A percentile compares a stretch with the other conserved stretches of the same genome.
These are phyloP conservation scores for Rhabdornis inornatus DNA, from an alignment of 2,113 vertebrate genomes.

Conservation along the genomic window DNA sequence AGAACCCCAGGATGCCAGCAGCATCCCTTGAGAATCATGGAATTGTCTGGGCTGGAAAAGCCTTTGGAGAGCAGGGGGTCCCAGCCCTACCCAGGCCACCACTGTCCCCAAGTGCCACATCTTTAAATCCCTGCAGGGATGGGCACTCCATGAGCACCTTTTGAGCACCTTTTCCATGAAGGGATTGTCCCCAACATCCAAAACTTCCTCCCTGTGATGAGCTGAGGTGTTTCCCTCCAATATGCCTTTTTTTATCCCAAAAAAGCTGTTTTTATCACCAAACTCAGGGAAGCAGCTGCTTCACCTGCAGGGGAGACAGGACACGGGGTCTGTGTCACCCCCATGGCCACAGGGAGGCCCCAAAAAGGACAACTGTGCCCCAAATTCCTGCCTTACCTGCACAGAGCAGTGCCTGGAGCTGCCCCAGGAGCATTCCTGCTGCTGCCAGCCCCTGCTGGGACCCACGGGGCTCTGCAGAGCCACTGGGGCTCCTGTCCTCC, in stretches of 20 bases:
- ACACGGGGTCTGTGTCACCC: neutral
- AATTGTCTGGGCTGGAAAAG: neutral
- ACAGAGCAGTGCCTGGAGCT: neutral
- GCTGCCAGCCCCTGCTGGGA: neutral
- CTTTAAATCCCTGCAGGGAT: neutral
- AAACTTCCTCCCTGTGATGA: neutral
- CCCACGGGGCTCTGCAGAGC: neutral
- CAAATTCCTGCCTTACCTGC: conserved; percentile 36
- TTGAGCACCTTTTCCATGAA: neutral
- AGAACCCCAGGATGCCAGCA: neutral
- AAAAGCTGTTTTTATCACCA: neutral
- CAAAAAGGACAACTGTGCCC: neutral
- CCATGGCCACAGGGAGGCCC: neutral
- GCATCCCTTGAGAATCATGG: neutral
- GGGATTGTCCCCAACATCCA: neutral
- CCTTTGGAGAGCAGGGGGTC: neutral
- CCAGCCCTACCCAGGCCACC: neutral
- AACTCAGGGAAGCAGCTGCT: neutral
- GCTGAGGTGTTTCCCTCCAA: neutral
- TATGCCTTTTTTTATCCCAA: neutral
- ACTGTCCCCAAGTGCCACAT: neutral
- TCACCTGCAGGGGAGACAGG: neutral
- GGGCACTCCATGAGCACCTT: neutral
- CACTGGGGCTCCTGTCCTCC: neutral
- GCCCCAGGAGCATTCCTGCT: conserved; percentile 42